Conservation (phyloP, 1,140 invertebrate genomes). For the Tribolium castaneum region DNA sequence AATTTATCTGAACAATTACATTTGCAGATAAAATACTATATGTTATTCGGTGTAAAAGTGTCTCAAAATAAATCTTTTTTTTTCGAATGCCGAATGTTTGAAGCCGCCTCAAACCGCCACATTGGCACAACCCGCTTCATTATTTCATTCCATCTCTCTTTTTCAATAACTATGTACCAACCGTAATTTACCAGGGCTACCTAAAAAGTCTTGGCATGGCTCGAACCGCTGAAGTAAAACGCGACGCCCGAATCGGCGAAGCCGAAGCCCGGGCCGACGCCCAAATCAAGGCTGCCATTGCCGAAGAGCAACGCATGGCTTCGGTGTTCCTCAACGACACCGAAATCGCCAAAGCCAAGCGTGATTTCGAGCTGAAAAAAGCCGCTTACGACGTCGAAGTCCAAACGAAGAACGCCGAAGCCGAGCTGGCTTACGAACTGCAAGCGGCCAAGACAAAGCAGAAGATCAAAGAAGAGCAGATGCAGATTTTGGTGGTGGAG, state of each 20-base stretch:
- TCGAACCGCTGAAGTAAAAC: slow-evolving; percentile 95
- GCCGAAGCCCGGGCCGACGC: slow-evolving; percentile 92
- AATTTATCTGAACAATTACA: too few species aligned
- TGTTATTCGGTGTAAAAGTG: too few species aligned
- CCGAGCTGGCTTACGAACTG: slow-evolving; percentile 93
- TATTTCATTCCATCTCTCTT: background rate
- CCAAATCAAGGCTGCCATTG: slow-evolving; percentile 92
- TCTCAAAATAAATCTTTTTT: too few species aligned
- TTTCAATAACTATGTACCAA: too few species aligned
- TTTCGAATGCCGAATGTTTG: too few species aligned
- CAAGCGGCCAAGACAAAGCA: slow-evolving; percentile 97
- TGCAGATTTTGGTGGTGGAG: slow-evolving; percentile 94
- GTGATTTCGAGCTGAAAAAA: slow-evolving; percentile 97
- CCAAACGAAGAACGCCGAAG: slow-evolving; percentile 93
- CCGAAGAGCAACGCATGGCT: slow-evolving; percentile 96
- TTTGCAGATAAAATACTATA: too few species aligned
- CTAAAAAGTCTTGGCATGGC: slow-evolving; percentile 95
- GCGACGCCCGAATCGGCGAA: slow-evolving; percentile 96
- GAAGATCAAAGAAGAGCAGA: slow-evolving; percentile 95
- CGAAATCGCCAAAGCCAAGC: slow-evolving; percentile 94
- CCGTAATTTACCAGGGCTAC: slow-evolving; percentile 75
- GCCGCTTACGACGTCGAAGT: slow-evolving; percentile 97
- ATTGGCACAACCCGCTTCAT: slow-evolving; percentile 30
- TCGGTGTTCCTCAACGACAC: slow-evolving; percentile 91
- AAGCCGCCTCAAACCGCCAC: background rate